These are phyloP conservation scores for Amyelois transitella DNA, from an alignment of 1,140 invertebrate species.

Conservation along the genomic window DNA sequence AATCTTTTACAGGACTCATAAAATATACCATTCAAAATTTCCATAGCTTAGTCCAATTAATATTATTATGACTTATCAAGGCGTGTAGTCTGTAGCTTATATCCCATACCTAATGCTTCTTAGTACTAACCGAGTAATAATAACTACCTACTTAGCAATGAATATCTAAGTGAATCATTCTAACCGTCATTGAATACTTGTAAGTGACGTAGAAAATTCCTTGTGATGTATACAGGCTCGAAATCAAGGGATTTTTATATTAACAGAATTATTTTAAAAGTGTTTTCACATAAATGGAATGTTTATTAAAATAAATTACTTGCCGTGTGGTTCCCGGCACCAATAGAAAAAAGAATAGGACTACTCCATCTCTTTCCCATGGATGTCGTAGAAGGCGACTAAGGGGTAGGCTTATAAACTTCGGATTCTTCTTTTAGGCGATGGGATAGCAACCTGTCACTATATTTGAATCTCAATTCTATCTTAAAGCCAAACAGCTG, in stretches of 20 bases:
- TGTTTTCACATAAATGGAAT: too few relatives aligned
- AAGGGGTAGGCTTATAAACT: too few relatives aligned
- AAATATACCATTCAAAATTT: constrained; percentile 10
- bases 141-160: background rate
- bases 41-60: background rate
- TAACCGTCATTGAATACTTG: background rate
- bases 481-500: too few relatives aligned
- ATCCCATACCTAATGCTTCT: background rate
- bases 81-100: too few relatives aligned
- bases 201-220: background rate
- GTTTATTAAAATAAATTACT: too few relatives aligned
- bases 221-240: background rate
- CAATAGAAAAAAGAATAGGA: too few relatives aligned
- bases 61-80: background rate
- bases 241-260: background rate
- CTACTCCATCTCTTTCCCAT: too few relatives aligned
- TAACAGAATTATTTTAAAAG: background rate
- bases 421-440: too few relatives aligned
- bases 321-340: too few relatives aligned
- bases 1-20: background rate
- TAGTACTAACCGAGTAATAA: background rate
- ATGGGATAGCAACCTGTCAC: too few relatives aligned
- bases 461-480: too few relatives aligned
- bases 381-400: too few relatives aligned
- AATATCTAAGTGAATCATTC: background rate